A percentile compares a stretch with the other conserved stretches of the same genome.
Evolutionary conservation across 2,113 vertebrate species (phyloP).

Genomic region (Hippoglossus stenolepis): DNA sequence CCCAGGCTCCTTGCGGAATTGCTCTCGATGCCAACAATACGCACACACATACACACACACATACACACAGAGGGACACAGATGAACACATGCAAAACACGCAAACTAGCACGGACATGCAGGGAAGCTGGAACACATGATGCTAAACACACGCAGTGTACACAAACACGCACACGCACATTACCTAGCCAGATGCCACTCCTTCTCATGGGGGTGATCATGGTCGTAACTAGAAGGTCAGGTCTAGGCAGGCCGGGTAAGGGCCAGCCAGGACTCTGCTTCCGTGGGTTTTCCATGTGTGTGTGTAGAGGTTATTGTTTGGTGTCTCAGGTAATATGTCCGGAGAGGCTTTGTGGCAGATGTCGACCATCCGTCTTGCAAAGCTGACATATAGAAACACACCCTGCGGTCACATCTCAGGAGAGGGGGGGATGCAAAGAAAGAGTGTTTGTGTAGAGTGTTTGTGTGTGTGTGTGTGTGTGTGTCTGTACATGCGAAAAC

Average conservation of each 20-base stretch:
- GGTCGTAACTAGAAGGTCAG: slow-evolving; percentile 81
- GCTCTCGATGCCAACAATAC: slow-evolving; percentile 68
- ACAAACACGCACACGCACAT: slow-evolving; percentile 38
- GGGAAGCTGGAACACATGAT: slow-evolving; percentile 23
- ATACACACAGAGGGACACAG: slow-evolving; percentile 15
- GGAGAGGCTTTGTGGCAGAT: slow-evolving; percentile 73
- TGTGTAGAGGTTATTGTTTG: slow-evolving; percentile 64
- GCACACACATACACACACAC: slow-evolving; percentile 34
- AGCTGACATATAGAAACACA: slow-evolving; percentile 72
- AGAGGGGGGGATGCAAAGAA: slow-evolving; percentile 43
- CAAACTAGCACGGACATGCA: slow-evolving; percentile 17
- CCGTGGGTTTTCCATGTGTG: slow-evolving; percentile 36
- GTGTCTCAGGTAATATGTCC: slow-evolving; percentile 80
- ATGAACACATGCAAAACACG: slow-evolving; percentile 50
- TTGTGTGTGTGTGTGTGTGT: background rate
- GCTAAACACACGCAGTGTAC: background rate
- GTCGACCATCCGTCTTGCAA: slow-evolving; percentile 77
- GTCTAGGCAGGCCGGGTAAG: slow-evolving; percentile 71
- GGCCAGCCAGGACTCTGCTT: slow-evolving; percentile 54
- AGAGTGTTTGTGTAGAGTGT: slow-evolving; percentile 10
- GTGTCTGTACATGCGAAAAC: background rate
- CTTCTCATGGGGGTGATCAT: slow-evolving; percentile 78
- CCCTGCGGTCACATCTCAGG: slow-evolving; percentile 59
- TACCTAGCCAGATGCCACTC: slow-evolving; percentile 79
- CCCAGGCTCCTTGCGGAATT: slow-evolving; percentile 72